These are phyloP conservation scores for Epizoanthus illoricatus DNA, from an alignment of 92 coral and sea anemone genomes.

Conservation along the genomic window DNA sequence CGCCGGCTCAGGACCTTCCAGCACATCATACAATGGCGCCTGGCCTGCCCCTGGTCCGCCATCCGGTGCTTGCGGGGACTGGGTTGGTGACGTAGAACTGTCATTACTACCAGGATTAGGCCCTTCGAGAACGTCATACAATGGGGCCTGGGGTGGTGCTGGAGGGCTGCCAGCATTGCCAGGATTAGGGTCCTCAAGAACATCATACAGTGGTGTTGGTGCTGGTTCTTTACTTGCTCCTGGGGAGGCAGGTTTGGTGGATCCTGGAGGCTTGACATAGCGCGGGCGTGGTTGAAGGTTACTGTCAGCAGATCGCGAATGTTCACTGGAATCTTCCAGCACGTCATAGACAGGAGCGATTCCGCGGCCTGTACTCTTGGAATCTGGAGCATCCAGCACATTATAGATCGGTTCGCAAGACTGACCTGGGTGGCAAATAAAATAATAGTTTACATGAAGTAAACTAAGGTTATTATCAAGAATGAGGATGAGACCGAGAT, in stretches of 20 bases:
- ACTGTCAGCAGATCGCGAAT: neutral
- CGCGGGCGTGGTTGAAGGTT: neutral
- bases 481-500: no score
- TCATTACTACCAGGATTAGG: neutral
- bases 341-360: slow-evolving; percentile 8
- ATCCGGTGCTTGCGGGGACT: neutral
- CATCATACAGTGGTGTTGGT: slow-evolving; percentile 16
- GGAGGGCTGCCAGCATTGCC: neutral
- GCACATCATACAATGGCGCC: slow-evolving; percentile 20
- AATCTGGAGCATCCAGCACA: slow-evolving; percentile 27
- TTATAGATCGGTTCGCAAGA: slow-evolving; percentile 12
- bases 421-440: neutral
- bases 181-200: slow-evolving; percentile 23
- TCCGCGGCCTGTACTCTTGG: neutral
- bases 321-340: neutral
- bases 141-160: neutral
- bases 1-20: slow-evolving; percentile 18
- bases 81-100: neutral
- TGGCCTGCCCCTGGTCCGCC: neutral
- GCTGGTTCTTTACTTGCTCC: neutral
- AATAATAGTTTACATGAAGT: neutral
- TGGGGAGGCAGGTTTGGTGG: neutral
- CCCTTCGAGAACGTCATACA: slow-evolving; percentile 32
- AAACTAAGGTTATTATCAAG: neutral
- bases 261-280: slow-evolving; percentile 14